These are phyloP conservation scores for Selenia dentaria DNA, from an alignment of 2,888 invertebrate species.

Conservation along the genomic window DNA sequence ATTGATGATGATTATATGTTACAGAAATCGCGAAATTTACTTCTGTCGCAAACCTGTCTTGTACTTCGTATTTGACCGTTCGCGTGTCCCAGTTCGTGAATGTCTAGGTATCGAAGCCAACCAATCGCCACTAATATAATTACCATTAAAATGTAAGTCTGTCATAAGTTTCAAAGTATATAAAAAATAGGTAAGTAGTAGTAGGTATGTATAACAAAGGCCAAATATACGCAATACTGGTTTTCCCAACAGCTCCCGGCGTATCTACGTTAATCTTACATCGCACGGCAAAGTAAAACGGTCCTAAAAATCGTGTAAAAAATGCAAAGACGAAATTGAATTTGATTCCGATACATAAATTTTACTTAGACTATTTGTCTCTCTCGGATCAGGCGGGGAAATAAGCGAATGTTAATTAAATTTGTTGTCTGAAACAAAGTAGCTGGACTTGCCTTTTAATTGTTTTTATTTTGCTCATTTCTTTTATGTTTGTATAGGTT, in stretches of 20 bases:
- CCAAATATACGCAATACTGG: too few species aligned
- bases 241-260: conserved; percentile 16
- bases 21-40: too few species aligned
- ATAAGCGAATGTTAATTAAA: conserved; percentile 79
- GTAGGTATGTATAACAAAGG: too few species aligned
- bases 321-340: conserved; percentile 82
- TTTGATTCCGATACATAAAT: conserved; percentile 84
- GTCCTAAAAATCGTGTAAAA: conserved; percentile 77
- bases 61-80: too few species aligned
- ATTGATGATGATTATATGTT: too few species aligned
- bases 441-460: conserved; percentile 69
- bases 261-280: conserved; percentile 55
- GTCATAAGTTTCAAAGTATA: too few species aligned
- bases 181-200: too few species aligned
- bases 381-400: conserved; percentile 75
- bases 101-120: too few species aligned
- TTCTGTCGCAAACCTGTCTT: too few species aligned
- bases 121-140: too few species aligned
- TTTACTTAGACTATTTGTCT: conserved; percentile 83
- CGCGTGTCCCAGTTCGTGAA: too few species aligned
- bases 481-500: conserved; percentile 21
- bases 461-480: conserved; percentile 54
- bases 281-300: conserved; percentile 56
- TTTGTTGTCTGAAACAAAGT: conserved; percentile 72
- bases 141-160: too few species aligned